These are phyloP conservation scores for Trypoxylus dichotomus DNA, from an alignment of 1,140 invertebrate genomes.

Conservation along the genomic window DNA sequence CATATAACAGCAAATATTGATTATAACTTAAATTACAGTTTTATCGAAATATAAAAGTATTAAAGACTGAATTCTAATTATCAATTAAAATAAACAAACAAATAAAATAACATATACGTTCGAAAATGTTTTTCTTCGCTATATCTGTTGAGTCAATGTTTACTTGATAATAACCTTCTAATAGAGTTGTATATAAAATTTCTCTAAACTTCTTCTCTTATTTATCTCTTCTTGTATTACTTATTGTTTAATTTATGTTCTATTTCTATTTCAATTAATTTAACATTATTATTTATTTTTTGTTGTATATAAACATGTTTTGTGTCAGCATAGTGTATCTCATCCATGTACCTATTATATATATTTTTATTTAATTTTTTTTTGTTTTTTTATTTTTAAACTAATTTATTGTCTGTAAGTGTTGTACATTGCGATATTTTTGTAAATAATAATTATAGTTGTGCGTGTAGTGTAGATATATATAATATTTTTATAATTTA, in stretches of 20 bases:
- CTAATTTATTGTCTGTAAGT: conserved; percentile 26
- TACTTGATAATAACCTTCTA: too few species aligned
- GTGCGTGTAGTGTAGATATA: conserved; percentile 16
- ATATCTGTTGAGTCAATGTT: neutral
- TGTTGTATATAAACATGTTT: conserved; percentile 4
- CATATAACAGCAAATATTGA: conserved; percentile 13
- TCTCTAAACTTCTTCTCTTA: neutral
- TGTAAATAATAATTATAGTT: conserved; percentile 20
- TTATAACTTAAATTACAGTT: neutral
- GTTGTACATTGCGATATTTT: conserved; percentile 22
- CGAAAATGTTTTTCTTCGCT: neutral
- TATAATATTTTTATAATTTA: conserved; percentile 27
- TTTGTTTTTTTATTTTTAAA: neutral
- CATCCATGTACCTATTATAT: conserved; percentile 8
- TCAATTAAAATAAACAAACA: neutral
- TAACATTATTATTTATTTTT: conserved; percentile 12
- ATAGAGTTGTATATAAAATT: neutral
- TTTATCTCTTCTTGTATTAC: neutral
- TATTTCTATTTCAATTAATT: neutral
- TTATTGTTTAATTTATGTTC: conserved; percentile 12
- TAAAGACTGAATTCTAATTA: conserved; percentile 25
- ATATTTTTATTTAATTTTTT: conserved; percentile 5
- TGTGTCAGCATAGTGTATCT: conserved; percentile 25
- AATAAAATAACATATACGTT: neutral
- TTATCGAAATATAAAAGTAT: neutral